Evolutionary conservation across 2,113 vertebrate genomes (phyloP).

Genomic region (Poeciliopsis retropinna): DNA sequence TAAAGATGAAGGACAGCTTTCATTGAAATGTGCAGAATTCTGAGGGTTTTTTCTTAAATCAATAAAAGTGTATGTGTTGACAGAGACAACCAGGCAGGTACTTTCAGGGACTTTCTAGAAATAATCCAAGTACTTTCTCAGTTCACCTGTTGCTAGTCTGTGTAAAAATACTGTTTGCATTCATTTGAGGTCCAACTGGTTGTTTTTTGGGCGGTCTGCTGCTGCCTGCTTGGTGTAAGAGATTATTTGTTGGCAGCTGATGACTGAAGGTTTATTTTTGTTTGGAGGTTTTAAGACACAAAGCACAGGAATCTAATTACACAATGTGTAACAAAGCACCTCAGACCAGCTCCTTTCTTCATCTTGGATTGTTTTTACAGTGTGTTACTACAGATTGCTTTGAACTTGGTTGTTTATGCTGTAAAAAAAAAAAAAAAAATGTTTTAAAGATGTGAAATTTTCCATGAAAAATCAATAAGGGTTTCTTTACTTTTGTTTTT

Average conservation of each 20-base stretch:
- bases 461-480: neutral
- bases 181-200: neutral
- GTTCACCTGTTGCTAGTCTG: neutral
- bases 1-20: neutral
- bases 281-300: neutral
- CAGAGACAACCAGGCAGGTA: neutral
- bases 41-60: neutral
- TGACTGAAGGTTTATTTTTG: neutral
- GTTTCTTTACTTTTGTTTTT: neutral
- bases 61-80: neutral
- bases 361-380: neutral
- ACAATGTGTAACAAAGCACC: neutral
- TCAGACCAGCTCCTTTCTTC: neutral
- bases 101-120: neutral
- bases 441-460: neutral
- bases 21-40: neutral
- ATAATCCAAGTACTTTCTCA: neutral
- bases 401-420: neutral
- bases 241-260: neutral
- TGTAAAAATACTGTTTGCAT: neutral
- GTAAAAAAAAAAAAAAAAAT: neutral
- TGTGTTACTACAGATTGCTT: neutral
- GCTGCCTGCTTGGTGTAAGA: neutral
- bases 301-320: neutral
- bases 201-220: neutral